A percentile compares a stretch with the other conserved stretches of the same genome.
Evolutionary conservation across 2,888 invertebrate genomes (phyloP).

Genomic region (Pterostichus madidus): DNA sequence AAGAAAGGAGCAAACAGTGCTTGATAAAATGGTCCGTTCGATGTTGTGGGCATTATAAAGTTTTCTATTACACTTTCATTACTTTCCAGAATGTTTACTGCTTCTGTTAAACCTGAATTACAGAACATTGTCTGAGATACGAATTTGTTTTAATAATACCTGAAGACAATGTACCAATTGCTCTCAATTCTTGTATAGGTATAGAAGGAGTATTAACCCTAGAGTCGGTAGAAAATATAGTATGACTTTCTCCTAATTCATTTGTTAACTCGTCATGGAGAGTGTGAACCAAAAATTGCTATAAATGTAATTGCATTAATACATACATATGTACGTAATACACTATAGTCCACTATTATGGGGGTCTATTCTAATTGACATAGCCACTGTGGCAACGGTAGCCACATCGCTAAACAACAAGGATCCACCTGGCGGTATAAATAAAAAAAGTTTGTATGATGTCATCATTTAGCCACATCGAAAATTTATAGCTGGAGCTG

Average conservation of each 20-base stretch:
- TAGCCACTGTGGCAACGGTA: no score
- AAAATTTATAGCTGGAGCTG: no score
- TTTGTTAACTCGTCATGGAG: conserved; percentile 73
- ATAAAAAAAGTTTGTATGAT: no score
- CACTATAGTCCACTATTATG: no score
- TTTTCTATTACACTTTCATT: conserved; percentile 47
- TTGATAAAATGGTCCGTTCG: conserved; percentile 51
- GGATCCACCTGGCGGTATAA: no score
- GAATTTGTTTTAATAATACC: background rate
- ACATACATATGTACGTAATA: no score
- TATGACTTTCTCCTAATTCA: conserved; percentile 73
- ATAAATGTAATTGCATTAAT: background rate
- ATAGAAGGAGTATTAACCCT: background rate
- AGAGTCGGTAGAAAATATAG: background rate
- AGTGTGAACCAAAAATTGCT: conserved; percentile 72
- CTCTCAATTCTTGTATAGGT: conserved; percentile 21
- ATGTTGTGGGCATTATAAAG: conserved; percentile 55
- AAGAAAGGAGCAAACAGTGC: conserved; percentile 52
- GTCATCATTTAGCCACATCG: no score
- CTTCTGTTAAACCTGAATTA: conserved; percentile 44
- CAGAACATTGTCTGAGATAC: background rate
- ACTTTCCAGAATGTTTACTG: conserved; percentile 47
- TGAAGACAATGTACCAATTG: conserved; percentile 15
- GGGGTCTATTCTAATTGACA: no score
- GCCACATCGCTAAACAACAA: no score